Base-by-base conservation (phyloP, 2,888 invertebrate genomes). In the Polydrusus tereticollis region DNA sequence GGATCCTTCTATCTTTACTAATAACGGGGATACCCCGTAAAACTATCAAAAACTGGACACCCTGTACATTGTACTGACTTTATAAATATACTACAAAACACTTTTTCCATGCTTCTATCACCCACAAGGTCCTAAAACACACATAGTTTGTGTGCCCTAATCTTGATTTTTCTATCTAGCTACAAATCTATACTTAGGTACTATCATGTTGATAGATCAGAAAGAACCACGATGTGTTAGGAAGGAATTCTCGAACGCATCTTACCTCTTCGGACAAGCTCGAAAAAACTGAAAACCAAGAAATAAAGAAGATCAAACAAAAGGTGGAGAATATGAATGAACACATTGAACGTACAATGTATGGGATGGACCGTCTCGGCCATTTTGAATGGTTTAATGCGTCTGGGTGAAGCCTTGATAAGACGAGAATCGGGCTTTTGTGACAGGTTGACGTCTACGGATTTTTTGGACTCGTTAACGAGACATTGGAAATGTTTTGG, bases 381-480 rank as follows among this genome's bases (percentile, higher is more conserved):
- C 79, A 79, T 79, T 79, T 79, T 79, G 78, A 78, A 78, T 75
- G 58, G 47, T 72, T 63, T 63, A 72, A 52, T 68, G 23, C 33
- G 52, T 55, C 26, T 20, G 41, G 68, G 63, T 59, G 20, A 62
- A 38, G 52, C 66, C 72, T 67, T 72, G 69, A 68, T 66, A 77
- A 76, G 68, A 77, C 77, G 78, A 77, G 77, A 77, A 77, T 74
- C 73, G 65, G 69, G 72, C 69, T 68, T 62, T 29, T 38, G 36
- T 75, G 75, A 75, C 75, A 75, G 74, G 43, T 20, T 50, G 66
- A 55, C 59, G 36, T 67, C 33, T 26, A 8, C 23, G 21, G 47
- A 59, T 59, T 59, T 18, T 59, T 67, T 45, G 18, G 2, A 14
- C 21, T 8, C 16, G 8, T 10, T 26, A 23, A 18, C 4, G 21